phyloP scores from a whole-genome alignment of 2,797 vertebrate genomes.

The Sebastolobus alascanus region DNA sequence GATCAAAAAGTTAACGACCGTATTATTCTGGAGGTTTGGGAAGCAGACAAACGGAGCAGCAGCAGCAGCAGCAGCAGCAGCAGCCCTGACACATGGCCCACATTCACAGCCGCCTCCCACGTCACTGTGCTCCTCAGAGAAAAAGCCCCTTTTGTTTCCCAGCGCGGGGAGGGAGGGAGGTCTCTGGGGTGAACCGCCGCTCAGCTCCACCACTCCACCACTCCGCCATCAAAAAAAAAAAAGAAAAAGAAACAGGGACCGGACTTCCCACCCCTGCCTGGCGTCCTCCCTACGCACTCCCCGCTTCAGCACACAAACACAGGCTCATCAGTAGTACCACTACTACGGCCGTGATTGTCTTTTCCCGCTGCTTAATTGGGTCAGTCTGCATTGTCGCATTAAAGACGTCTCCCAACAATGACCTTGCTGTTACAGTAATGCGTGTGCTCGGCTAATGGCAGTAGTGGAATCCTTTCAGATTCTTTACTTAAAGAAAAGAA shows the following conservation, averaged over 20 bases:
- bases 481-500: background rate
- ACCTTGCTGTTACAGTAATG: conserved; percentile 48
- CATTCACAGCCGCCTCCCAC: conserved; percentile 82
- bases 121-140: conserved; percentile 79
- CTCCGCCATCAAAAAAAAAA: conserved; percentile 53
- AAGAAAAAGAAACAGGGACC: conserved; percentile 45
- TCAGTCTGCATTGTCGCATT: conserved; percentile 68
- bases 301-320: conserved; percentile 79
- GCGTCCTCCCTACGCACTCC: conserved; percentile 64
- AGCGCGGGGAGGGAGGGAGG: conserved; percentile 69
- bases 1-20: conserved; percentile 12
- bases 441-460: conserved; percentile 20
- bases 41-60: conserved; percentile 64
- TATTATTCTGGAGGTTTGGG: conserved; percentile 51
- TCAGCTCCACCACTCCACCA: conserved; percentile 71
- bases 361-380: conserved; percentile 74
- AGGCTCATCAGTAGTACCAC: conserved; percentile 70
- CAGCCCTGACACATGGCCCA: conserved; percentile 83
- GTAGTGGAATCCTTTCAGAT: conserved; percentile 8
- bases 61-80: conserved; percentile 65
- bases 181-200: conserved; percentile 78
- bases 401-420: conserved; percentile 67
- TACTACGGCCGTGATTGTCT: conserved; percentile 65
- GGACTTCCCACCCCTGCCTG: conserved; percentile 72
- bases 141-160: conserved; percentile 81